Evolutionary conservation across 2,113 vertebrate genomes (phyloP), one percentile per base, ranked within the genome.

Genomic region (Oncorhynchus tshawytscha): DNA sequence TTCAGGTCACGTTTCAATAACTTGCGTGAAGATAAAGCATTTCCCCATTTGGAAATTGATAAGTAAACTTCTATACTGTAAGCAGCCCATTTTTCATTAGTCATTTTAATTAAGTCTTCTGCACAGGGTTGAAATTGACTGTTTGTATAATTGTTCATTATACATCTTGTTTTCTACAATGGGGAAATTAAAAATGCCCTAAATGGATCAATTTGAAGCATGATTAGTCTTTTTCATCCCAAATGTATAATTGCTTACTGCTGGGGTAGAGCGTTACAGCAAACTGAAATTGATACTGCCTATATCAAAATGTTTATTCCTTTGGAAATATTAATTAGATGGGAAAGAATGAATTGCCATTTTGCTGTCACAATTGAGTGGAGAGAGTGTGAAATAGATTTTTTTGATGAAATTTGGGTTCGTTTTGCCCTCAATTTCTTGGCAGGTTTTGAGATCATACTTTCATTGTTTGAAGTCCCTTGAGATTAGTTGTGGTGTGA

Each of bases 61-160:
- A 90, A 85, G 87, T 89, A 88, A 88, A 92, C 82, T 88, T 89
- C 76, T 82, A 65, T 84, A 87, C 83, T 84, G 87, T 90, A 91
- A 86, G 88, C 89, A 79, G 87, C 83, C 90, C 84, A 81, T 91
- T 93, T 93, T 94, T 93, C 92, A 94, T 94, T 93, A 92, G 86
- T 89, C 86, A 92, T 94, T 94, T 94, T 93, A 94, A 94, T 94
- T 93, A 94, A 93, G 91, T 93, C 85, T 82, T 91, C 89, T 81
- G 77, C 92, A 88, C 90, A 90, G 88, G 87, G 89, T 84, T 91
- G 91, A 93, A 93, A 94, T 93, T 91, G 92, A 92, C 92, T 93
- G 91, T 93, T 92, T 93, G 91, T 92, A 92, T 94, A 93, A 94
- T 93, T 93, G 93, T 92, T 93, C 92, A 94, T 92, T 92, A 93